Evolutionary conservation across 2,797 vertebrate genomes (phyloP), one percentile per base, ranked within the genome.

Genomic region (Lutjanus campechanus): DNA sequence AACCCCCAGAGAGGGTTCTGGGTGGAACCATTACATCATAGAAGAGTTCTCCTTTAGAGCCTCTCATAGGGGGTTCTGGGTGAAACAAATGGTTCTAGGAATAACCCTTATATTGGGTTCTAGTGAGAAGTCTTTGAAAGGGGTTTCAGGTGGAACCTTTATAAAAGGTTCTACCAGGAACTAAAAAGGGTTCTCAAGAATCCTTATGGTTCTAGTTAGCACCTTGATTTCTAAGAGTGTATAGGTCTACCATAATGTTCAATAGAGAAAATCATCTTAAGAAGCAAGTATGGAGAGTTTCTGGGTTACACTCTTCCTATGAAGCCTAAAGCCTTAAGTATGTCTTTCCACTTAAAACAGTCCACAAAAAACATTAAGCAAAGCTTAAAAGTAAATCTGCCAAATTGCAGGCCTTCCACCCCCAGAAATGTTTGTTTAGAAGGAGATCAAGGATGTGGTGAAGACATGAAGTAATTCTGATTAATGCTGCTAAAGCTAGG

Each of bases 401-500:
- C 79, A 91, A 91, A 91, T 73, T 89, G 89, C 84, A 90, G 82
- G 69, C 84, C 85, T 84, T 82, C 79, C 77, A 87, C 86, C 80
- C 77, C 79, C 70, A 67, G 65, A 85, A 84, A 89, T 88, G 88
- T 92, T 92, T 91, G 85, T 92, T 91, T 90, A 92, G 85, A 85
- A 81, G 82, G 70, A 92, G 84, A 92, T 93, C 92, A 90, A 90
- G 85, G 80, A 85, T 81, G 85, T 79, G 83, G 81, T 40, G 70
- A 82, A 80, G 90, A 85, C 88, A 81, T 88, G 71, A 92, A 94
- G 86, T 88, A 88, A 92, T 91, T 93, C 87, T 91, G 93, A 94
- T 94, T 89, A 94, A 93, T 93, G 91, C 88, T 91, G 90, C 87
- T 90, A 84, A 91, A 91, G 90, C 91, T 73, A 78, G 73, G 88